Percentiles rank a stretch among this genome's conserved stretches.
phyloP scores from a whole-genome alignment of 1,140 invertebrate species.

The Drosophila kanapiae region DNA sequence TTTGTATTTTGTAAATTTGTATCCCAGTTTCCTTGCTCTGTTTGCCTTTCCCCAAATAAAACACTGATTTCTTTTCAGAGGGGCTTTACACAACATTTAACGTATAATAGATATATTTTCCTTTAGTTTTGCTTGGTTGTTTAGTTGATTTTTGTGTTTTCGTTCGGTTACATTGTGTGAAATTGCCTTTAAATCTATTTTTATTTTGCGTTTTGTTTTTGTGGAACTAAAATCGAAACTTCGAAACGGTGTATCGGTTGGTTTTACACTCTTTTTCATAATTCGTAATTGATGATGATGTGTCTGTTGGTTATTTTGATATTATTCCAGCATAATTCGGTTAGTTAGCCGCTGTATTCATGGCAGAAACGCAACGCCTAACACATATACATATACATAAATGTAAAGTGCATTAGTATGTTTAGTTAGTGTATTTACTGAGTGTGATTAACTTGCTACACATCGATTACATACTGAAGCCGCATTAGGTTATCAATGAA shows the following conservation, averaged over 20 bases:
- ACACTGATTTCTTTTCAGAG: constrained; percentile 36
- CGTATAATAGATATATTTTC: constrained; percentile 62
- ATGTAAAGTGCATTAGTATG: constrained; percentile 66
- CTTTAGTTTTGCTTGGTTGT: constrained; percentile 54
- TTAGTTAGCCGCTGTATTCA: constrained; percentile 67
- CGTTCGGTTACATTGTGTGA: constrained; percentile 17
- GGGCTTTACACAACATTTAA: constrained; percentile 81
- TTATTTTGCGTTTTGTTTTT: background rate
- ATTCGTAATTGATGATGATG: constrained; percentile 80
- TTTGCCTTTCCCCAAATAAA: constrained; percentile 1
- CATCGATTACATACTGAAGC: constrained; percentile 74
- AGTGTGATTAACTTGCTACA: constrained; percentile 74
- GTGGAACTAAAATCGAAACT: constrained; percentile 28
- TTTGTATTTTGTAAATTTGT: background rate
- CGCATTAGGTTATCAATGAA: constrained; percentile 75
- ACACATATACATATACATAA: constrained; percentile 84
- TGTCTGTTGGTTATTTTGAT: constrained; percentile 51
- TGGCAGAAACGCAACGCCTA: constrained; percentile 81
- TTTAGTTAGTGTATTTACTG: constrained; percentile 22
- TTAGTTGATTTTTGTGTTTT: constrained; percentile 30
- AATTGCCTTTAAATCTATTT: constrained; percentile 19
- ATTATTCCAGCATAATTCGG: constrained; percentile 52
- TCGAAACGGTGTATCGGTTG: constrained; percentile 54
- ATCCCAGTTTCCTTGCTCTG: background rate
- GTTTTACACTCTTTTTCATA: constrained; percentile 32